Conservation (phyloP, 2,113 vertebrate species). For the Anser cygnoides region DNA sequence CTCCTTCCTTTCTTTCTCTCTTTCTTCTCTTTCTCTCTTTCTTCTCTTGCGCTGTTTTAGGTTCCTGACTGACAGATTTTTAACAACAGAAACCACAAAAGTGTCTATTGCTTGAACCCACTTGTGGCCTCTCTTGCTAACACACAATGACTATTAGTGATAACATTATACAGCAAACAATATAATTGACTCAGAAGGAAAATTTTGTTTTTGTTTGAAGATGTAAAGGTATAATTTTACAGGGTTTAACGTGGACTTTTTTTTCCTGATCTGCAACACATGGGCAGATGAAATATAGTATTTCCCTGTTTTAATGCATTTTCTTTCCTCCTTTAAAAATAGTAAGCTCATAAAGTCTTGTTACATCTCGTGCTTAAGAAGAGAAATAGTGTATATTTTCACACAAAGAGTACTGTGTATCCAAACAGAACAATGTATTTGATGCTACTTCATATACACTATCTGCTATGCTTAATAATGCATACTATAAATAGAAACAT, state of each 20-base stretch:
- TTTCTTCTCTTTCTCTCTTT: neutral
- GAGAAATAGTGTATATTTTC: neutral
- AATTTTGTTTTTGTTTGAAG: neutral
- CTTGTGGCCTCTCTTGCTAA: neutral
- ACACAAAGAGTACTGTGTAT: neutral
- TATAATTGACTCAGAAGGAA: constrained; percentile 13
- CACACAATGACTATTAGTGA: neutral
- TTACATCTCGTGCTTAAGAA: neutral
- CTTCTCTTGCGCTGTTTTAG: neutral
- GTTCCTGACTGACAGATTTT: constrained; percentile 1
- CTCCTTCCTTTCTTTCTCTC: neutral
- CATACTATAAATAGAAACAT: neutral
- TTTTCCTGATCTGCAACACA: constrained; percentile 33
- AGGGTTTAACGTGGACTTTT: neutral
- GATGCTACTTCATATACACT: neutral
- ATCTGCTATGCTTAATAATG: neutral
- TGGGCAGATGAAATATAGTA: neutral
- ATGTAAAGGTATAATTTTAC: constrained; percentile 15
- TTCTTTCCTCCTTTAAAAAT: neutral
- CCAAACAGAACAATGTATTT: neutral
- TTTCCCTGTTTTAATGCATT: neutral
- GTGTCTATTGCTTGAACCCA: neutral
- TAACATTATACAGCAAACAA: neutral
- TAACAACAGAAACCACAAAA: constrained; percentile 21
- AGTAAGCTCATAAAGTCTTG: neutral